Evolutionary conservation across 2,113 vertebrate genomes (phyloP), one percentile per base, ranked within the genome.

Genomic region (Spermophilus dauricus): DNA sequence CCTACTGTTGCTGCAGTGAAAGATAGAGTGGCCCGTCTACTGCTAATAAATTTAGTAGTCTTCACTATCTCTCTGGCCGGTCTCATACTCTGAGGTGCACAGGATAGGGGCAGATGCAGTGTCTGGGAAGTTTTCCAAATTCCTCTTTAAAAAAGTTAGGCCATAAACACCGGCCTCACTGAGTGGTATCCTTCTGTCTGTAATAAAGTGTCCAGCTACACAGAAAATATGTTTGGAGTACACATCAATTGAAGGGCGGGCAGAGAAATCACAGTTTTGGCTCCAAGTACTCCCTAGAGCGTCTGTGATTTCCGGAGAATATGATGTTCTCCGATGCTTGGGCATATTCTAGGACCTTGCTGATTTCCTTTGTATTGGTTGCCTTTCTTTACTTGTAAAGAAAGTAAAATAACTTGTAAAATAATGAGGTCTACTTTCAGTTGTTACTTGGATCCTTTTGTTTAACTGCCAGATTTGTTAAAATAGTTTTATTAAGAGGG

Each of bases 111-210:
- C 97, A 98, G 98, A 97, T 98, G 96, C 77, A 97, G 96, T 30
- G 39, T 98, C 98, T 98, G 98, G 98, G 98, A 98, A 98, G 69
- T 96, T 91, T 98, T 98, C 98, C 98, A 98, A 98, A 98, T 97
- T 96, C 28, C 63, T 97, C 84, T 97, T 97, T 77, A 72, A 98
- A 98, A 97, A 93, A 97, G 84, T 96, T 95, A 97, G 83, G 88
- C 94, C 39, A 4, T 98, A 96, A 98, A 93, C 92, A 95, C 42
- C 0, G 37, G 76, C 93, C 97, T 95, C 39, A 37, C 48, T 51
- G 88, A 96, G 65, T 86, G 93, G 73, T 5, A 32, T 97, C 97
- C 96, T 98, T 97, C 97, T 98, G 97, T 97, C 96, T 98, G 1
- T 91, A 95, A 91, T 95, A 96, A 92, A 97, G 80, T 65, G 26